A percentile compares a stretch with the other conserved stretches of the same genome.
These are phyloP conservation scores for Pentamera pediparva DNA, from an alignment of 53 echinoderm and acorn worm species.

Conservation along the genomic window DNA sequence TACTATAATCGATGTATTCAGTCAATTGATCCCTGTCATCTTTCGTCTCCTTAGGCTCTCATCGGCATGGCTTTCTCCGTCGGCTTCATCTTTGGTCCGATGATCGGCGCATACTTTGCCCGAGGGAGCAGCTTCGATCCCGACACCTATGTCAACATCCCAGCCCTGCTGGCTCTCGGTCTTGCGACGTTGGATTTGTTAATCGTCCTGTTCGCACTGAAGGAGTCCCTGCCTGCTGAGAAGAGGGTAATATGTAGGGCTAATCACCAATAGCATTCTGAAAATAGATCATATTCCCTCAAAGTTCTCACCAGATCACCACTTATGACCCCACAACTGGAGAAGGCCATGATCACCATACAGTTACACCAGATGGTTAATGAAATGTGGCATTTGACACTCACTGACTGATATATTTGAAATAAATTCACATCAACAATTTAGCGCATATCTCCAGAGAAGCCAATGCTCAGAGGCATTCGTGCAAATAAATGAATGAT, in stretches of 20 bases:
- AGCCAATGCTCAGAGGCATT: too few species aligned
- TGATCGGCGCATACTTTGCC: slow-evolving; percentile 96
- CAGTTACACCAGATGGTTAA: too few species aligned
- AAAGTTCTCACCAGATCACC: too few species aligned
- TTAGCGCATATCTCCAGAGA: too few species aligned
- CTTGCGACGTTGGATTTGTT: slow-evolving; percentile 68
- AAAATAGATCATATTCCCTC: neutral
- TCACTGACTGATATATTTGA: too few species aligned
- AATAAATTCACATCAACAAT: too few species aligned
- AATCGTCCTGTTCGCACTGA: slow-evolving; percentile 61
- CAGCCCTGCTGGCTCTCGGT: slow-evolving; percentile 73
- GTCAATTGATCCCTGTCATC: too few species aligned
- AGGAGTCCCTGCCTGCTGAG: slow-evolving; percentile 72
- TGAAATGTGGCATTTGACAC: too few species aligned
- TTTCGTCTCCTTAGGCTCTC: slow-evolving; percentile 51
- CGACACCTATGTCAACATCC: slow-evolving; percentile 48
- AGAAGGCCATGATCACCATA: neutral
- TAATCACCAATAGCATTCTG: neutral
- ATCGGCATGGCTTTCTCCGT: slow-evolving; percentile 94
- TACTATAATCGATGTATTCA: too few species aligned
- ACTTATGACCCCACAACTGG: neutral
- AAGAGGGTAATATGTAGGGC: slow-evolving; percentile 56
- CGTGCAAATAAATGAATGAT: too few species aligned
- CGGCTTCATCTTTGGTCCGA: slow-evolving; percentile 89
- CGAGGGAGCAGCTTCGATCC: slow-evolving; percentile 55